A percentile compares a stretch with the other conserved stretches of the same genome.
phyloP scores from a whole-genome alignment of 2,113 vertebrate genomes.

The Geothlypis trichas region DNA sequence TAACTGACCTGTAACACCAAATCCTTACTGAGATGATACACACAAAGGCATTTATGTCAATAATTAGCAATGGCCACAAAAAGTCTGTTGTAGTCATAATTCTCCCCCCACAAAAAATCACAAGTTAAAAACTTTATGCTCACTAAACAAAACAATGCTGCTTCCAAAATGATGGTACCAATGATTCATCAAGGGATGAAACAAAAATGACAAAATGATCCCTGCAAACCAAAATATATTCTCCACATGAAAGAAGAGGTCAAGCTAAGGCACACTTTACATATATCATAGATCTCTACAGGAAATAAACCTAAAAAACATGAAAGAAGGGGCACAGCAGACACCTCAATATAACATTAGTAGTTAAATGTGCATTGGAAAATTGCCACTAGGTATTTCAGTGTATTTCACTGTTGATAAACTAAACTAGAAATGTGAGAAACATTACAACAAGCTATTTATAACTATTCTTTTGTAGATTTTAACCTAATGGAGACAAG shows the following conservation, averaged over 20 bases:
- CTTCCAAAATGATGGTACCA: background rate
- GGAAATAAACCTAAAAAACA: constrained; percentile 46
- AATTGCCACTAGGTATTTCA: background rate
- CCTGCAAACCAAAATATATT: constrained; percentile 38
- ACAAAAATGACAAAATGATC: background rate
- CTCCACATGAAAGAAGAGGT: constrained; percentile 2
- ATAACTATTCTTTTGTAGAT: background rate
- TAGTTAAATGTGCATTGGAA: constrained; percentile 13
- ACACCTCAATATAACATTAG: constrained; percentile 8
- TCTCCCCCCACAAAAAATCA: background rate
- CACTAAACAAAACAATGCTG: background rate
- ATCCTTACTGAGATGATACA: background rate
- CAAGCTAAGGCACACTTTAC: background rate
- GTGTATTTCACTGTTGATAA: background rate
- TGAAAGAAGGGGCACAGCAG: background rate
- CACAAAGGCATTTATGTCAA: background rate
- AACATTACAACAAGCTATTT: background rate
- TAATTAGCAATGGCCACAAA: background rate
- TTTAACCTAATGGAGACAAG: background rate
- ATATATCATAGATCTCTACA: background rate
- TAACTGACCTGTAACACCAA: background rate
- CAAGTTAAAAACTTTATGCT: background rate
- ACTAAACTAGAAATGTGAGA: background rate
- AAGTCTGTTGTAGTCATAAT: background rate
- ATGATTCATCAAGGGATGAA: background rate